phyloP scores from a whole-genome alignment of 2,797 vertebrate species.

The Antrozous pallidus region DNA sequence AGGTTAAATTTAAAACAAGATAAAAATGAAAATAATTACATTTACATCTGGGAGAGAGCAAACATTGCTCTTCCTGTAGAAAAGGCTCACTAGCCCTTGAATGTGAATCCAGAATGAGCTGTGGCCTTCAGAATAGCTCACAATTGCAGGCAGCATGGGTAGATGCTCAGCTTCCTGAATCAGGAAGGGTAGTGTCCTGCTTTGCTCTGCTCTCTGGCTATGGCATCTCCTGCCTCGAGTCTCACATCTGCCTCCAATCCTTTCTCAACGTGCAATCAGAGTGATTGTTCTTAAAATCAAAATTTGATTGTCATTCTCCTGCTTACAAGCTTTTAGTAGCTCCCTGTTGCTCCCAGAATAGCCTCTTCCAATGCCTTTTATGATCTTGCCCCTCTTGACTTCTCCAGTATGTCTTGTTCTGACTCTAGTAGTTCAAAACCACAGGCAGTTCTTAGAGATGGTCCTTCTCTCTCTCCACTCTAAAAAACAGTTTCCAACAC shows the following conservation, averaged over 20 bases:
- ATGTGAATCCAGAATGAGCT: background rate
- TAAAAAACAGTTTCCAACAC: background rate
- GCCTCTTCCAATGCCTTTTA: background rate
- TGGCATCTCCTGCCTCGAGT: background rate
- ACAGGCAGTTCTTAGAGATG: background rate
- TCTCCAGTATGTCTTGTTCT: background rate
- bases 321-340: background rate
- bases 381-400: background rate
- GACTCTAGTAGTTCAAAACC: background rate
- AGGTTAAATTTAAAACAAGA: background rate
- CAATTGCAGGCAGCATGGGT: rapidly evolving
- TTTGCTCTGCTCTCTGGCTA: background rate
- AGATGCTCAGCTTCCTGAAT: background rate
- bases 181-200: background rate
- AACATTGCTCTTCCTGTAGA: background rate
- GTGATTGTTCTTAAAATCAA: conserved; percentile 2
- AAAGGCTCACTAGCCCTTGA: background rate
- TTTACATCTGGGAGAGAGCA: background rate
- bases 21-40: background rate
- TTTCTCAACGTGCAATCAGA: background rate
- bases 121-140: background rate
- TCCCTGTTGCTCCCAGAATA: background rate
- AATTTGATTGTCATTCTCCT: background rate
- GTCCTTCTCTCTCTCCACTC: background rate
- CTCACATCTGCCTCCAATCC: background rate